Evolutionary conservation across 2,113 vertebrate genomes (phyloP).

Genomic region (Himantopus leucocephalus): DNA sequence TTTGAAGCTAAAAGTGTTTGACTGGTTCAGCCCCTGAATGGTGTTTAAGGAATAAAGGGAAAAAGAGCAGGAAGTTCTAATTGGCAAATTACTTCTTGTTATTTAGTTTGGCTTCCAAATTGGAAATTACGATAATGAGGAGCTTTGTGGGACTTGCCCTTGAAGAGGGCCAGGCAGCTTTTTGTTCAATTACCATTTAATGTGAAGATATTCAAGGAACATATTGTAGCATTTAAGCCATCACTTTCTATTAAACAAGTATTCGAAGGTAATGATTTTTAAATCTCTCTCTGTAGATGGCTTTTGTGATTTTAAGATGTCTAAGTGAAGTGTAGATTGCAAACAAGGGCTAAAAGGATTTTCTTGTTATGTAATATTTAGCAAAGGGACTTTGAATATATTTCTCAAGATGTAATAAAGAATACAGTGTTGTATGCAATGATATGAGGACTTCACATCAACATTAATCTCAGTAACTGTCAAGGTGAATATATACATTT

Average conservation of each 20-base stretch:
- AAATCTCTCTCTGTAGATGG: slow-evolving; percentile 72
- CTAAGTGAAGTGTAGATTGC: slow-evolving; percentile 59
- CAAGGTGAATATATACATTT: not conserved
- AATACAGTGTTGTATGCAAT: not conserved
- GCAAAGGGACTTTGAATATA: not conserved
- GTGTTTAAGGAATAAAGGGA: slow-evolving; percentile 80
- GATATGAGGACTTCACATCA: not conserved
- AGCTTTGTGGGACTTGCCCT: slow-evolving; percentile 81
- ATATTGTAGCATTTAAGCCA: slow-evolving; percentile 83
- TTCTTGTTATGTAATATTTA: slow-evolving; percentile 53
- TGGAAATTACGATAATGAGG: slow-evolving; percentile 87
- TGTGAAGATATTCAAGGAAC: slow-evolving; percentile 78
- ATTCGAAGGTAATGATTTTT: slow-evolving; percentile 82
- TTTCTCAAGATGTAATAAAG: slow-evolving; percentile 14
- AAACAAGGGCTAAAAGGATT: slow-evolving; percentile 66
- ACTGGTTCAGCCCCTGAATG: slow-evolving; percentile 76
- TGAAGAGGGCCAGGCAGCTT: slow-evolving; percentile 75
- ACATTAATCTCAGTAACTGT: not conserved
- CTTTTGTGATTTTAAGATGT: slow-evolving; percentile 71
- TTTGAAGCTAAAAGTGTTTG: slow-evolving; percentile 84
- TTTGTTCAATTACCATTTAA: slow-evolving; percentile 81
- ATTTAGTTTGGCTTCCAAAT: slow-evolving; percentile 87
- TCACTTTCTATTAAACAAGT: slow-evolving; percentile 83
- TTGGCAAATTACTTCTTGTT: slow-evolving; percentile 88
- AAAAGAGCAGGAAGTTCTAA: slow-evolving; percentile 86